These are phyloP conservation scores for Rhadina sibilatrix DNA, from an alignment of 2,113 vertebrate genomes.

Conservation along the genomic window DNA sequence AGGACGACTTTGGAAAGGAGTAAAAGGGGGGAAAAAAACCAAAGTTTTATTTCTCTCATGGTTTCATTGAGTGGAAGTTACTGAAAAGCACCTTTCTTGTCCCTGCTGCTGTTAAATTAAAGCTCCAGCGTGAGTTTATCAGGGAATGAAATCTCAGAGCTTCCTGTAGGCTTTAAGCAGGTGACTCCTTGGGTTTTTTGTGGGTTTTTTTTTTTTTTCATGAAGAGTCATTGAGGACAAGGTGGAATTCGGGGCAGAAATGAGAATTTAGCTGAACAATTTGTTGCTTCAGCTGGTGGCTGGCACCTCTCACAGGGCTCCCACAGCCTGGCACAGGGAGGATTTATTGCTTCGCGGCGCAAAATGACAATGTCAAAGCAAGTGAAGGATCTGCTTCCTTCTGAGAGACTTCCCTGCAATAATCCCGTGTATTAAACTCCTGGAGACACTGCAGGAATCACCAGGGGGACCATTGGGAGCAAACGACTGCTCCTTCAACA, in stretches of 20 bases:
- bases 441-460: background rate
- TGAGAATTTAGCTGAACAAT: background rate
- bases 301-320: background rate
- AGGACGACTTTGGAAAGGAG: background rate
- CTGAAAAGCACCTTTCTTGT: background rate
- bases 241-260: background rate
- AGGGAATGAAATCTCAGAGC: background rate
- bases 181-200: background rate
- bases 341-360: background rate
- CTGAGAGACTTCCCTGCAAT: background rate
- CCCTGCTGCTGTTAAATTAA: background rate
- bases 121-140: background rate
- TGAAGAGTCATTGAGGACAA: background rate
- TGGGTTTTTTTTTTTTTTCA: background rate
- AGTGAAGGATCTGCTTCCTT: conserved; percentile 17
- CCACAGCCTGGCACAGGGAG: background rate
- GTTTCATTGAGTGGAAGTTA: background rate
- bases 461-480: background rate
- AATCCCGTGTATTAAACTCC: background rate
- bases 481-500: conserved; percentile 12
- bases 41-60: background rate
- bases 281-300: background rate
- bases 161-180: background rate
- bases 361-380: background rate
- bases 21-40: background rate